Percentiles rank a stretch among this genome's conserved stretches.
Conservation (phyloP, 2,888 invertebrate genomes). For the Podotricha telesiphe region DNA sequence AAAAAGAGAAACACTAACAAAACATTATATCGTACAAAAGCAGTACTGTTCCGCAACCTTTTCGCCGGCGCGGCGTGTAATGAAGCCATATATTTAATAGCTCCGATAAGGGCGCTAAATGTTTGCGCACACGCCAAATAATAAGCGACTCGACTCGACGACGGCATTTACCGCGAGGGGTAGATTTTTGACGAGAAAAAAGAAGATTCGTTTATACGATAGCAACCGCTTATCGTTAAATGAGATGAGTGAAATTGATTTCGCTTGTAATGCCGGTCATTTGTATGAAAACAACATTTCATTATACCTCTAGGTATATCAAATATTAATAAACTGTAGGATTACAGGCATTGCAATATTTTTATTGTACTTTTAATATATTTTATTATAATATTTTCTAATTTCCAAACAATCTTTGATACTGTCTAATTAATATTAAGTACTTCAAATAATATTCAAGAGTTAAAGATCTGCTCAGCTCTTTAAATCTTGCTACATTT, state of each 20-base stretch:
- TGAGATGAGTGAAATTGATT: slow-evolving; percentile 70
- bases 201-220: slow-evolving; percentile 60
- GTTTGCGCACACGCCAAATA: slow-evolving; percentile 83
- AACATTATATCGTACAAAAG: slow-evolving; percentile 56
- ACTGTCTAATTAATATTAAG: too few species aligned
- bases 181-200: slow-evolving; percentile 66
- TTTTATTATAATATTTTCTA: too few species aligned
- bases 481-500: not conserved
- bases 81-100: slow-evolving; percentile 83
- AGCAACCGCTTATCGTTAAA: slow-evolving; percentile 65
- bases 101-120: slow-evolving; percentile 80
- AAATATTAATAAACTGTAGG: too few species aligned
- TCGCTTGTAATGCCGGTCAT: slow-evolving; percentile 44
- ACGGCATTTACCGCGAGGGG: slow-evolving; percentile 78
- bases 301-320: not conserved
- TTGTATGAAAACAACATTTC: slow-evolving; percentile 34
- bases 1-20: slow-evolving; percentile 49
- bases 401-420: too few species aligned
- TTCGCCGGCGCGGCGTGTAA: slow-evolving; percentile 62
- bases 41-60: slow-evolving; percentile 55
- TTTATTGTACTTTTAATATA: too few species aligned
- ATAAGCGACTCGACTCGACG: slow-evolving; percentile 79
- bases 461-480: not conserved
- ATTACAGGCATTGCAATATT: too few species aligned
- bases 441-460: too few species aligned